Base-by-base conservation (phyloP, 1,140 invertebrate genomes). In the Lanistes nyassanus region DNA sequence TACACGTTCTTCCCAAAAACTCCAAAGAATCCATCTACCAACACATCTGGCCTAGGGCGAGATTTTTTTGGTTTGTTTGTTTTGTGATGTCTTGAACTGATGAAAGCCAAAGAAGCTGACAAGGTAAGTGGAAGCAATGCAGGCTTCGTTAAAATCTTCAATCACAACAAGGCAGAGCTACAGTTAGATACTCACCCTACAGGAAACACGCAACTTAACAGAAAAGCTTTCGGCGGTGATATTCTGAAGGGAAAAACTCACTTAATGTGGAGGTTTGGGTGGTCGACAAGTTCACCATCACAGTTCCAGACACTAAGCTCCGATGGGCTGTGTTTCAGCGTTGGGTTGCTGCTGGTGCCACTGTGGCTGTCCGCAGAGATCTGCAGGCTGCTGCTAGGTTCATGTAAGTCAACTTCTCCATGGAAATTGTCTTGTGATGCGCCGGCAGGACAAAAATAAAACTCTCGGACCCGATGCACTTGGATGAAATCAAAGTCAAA, bases 401-500 rank as follows among this genome's bases (percentile, higher is more conserved):
- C 60, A 19, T 79, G 78, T 16, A 76, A 76, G 9, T 72, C 76
- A 53, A 81, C 81, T 31, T 81, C 75, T 21, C 72, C 73, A 5
- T 81, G 75, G 19, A 70, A 29, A 19, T 80, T 81, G 9, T 76
- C 72, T 16, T 76, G 73, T 16, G 79, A 75, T n/a, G 82, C 70
- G 26, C 56, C 62, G 3, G 93, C 62, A 7, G 85, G 92, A 56
- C 92, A 92, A 82, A 95, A 94, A 80, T 90, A 91, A 82, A 95
- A 94, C 88, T 94, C 93, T 77, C 92, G 91, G 4, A 94, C 94
- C 78, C 93, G 91, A 87, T 93, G 92, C 0, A 94, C 92, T 86
- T 95, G 93, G 3, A 95, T 94, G 88, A 94, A 95, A 21, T 93
- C 92, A 79, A 95, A 91, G 81, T 95, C 92, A 81, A 93, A 93